These are phyloP conservation scores for Callyntrura sp. DNA, from an alignment of 2,888 invertebrate species.

Conservation along the genomic window DNA sequence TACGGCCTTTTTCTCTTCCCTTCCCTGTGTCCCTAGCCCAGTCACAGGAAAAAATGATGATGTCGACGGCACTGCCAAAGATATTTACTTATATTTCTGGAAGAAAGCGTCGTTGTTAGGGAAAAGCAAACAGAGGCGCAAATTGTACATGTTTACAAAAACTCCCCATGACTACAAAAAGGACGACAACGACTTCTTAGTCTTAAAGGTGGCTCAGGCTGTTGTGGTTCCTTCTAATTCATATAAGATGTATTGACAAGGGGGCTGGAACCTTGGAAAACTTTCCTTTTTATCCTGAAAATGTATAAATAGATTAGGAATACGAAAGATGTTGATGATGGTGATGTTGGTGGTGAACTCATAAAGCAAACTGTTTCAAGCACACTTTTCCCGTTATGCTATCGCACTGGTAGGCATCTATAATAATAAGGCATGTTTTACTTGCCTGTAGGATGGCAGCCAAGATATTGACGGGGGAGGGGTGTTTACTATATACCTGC, in stretches of 20 bases:
- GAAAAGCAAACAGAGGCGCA: conserved; percentile 20
- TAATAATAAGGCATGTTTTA: too few relatives aligned
- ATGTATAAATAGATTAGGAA: conserved; percentile 31
- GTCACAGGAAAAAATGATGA: background rate
- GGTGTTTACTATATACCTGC: too few relatives aligned
- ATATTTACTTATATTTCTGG: background rate
- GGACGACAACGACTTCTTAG: background rate
- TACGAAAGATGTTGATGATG: background rate
- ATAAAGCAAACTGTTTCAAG: background rate
- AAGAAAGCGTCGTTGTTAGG: conserved; percentile 3
- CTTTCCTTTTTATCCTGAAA: too few relatives aligned
- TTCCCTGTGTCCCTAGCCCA: background rate
- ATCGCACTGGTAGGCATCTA: too few relatives aligned
- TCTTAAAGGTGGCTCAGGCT: background rate
- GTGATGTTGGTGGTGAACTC: background rate
- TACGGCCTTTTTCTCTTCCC: background rate
- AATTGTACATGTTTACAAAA: conserved; percentile 24
- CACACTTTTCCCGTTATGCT: too few relatives aligned
- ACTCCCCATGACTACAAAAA: background rate
- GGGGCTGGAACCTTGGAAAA: too few relatives aligned
- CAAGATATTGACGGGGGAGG: too few relatives aligned
- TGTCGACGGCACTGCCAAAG: background rate
- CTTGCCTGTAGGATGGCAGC: too few relatives aligned
- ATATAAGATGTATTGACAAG: background rate
- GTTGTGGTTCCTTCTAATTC: background rate